These are phyloP conservation scores for Maconellicoccus hirsutus DNA, from an alignment of 1,140 invertebrate genomes.

Conservation along the genomic window DNA sequence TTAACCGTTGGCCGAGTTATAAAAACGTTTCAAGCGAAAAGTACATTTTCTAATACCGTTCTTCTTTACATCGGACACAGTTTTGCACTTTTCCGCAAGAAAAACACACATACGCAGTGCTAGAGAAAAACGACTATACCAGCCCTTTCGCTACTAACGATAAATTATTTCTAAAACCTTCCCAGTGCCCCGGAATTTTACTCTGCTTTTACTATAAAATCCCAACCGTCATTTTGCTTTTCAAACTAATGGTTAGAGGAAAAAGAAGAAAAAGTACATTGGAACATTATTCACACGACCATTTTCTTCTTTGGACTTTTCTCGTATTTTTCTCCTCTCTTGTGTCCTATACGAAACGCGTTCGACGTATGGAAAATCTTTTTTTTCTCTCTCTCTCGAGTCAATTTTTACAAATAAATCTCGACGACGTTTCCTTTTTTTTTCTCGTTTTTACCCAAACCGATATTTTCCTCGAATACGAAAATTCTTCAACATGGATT, in stretches of 20 bases:
- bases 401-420: background rate
- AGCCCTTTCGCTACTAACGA: conserved; percentile 7
- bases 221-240: conserved; percentile 7
- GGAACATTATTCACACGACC: background rate
- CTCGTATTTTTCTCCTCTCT: background rate
- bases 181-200: background rate
- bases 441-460: background rate
- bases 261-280: background rate
- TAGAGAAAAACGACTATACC: background rate
- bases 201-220: background rate
- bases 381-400: background rate
- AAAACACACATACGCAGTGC: background rate
- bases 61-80: background rate
- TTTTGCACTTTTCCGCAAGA: background rate
- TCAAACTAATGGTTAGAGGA: background rate
- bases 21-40: background rate
- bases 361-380: background rate
- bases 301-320: background rate
- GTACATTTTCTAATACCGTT: background rate
- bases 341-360: background rate
- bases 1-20: background rate
- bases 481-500: too few relatives aligned
- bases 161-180: background rate
- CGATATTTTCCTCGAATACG: too few relatives aligned
- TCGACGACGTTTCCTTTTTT: background rate